Evolutionary conservation across 2,888 invertebrate species (phyloP).

Genomic region (Byasa hedistus): DNA sequence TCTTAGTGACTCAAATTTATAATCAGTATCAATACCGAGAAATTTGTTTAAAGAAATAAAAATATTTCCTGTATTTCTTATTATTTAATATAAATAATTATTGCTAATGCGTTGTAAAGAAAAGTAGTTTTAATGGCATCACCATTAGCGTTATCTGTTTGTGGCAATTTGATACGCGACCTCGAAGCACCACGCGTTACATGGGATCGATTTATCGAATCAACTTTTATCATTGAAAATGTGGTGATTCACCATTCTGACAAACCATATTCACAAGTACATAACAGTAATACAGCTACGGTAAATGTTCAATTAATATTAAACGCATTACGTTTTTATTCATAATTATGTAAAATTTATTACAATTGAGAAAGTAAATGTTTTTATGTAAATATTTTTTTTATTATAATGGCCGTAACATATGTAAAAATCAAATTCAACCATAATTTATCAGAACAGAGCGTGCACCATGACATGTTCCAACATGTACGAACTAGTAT

Average conservation of each 20-base stretch:
- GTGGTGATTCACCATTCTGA: slow-evolving; percentile 17
- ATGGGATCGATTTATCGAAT: slow-evolving; percentile 4
- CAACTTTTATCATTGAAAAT: neutral
- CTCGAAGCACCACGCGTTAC: slow-evolving; percentile 13
- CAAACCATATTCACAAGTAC: neutral
- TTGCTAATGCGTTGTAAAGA: neutral
- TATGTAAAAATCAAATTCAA: too few species aligned
- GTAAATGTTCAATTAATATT: too few species aligned
- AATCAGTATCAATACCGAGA: too few species aligned
- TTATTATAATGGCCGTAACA: too few species aligned
- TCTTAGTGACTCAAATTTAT: too few species aligned
- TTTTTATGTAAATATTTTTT: too few species aligned
- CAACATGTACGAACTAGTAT: neutral
- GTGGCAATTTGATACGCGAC: slow-evolving; percentile 16
- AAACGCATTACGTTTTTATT: neutral
- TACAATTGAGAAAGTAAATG: neutral
- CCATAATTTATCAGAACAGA: neutral
- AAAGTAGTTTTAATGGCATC: slow-evolving; percentile 9
- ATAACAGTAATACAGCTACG: neutral
- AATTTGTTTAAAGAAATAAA: neutral
- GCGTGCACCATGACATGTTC: neutral
- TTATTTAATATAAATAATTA: neutral
- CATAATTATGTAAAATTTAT: neutral
- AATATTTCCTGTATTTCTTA: neutral
- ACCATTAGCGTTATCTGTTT: slow-evolving; percentile 18